Base-by-base conservation (phyloP, 2,113 vertebrate species). In the Etia nguti region DNA sequence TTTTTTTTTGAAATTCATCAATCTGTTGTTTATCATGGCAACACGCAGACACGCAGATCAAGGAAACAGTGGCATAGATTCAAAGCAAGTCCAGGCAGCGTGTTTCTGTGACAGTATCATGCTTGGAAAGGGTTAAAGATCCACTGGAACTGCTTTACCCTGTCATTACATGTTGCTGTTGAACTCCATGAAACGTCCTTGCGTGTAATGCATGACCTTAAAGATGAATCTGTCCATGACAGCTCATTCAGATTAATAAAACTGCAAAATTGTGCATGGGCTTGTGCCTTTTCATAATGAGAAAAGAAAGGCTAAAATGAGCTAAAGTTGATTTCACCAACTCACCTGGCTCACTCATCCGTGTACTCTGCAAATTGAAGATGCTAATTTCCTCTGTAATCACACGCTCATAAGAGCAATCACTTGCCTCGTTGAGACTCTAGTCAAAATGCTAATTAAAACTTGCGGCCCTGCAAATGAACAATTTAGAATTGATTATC, bases 371-470 rank as follows among this genome's bases (percentile, higher is more conserved):
- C 46, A 86, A 91, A 93, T 91, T 90, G 88, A 90, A 91, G 83
- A 88, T 86, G 90, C 73, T 87, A 84, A 91, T 94, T 91, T 90
- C 62, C 85, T 88, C 83, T 86, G 82, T 56, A 88, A 88, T 65
- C 54, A 79, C 41, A 79, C 6, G 4, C 73, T 90, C 88, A 94
- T 84, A 84, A 65, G 87, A 88, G 60, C 84, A 88, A 92, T 84
- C 84, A 86, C 85, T 85, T 91, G 85, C 80, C 80, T 91, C 83
- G 11, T 81, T 92, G 82, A 73, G 79, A 79, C 81, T 82, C 57
- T 83, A 89, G 92, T 94, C 70, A 92, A 92, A 92, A 92, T 90
- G 89, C 79, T 92, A 95, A 94, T 93, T 91, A 88, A 87, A 55
- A 46, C 26, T 79, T 57, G n/a, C 2, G 1, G 75, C 6, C 36